Evolutionary conservation across 2,888 invertebrate genomes (phyloP).

Genomic region (Ormyrus pomaceus): DNA sequence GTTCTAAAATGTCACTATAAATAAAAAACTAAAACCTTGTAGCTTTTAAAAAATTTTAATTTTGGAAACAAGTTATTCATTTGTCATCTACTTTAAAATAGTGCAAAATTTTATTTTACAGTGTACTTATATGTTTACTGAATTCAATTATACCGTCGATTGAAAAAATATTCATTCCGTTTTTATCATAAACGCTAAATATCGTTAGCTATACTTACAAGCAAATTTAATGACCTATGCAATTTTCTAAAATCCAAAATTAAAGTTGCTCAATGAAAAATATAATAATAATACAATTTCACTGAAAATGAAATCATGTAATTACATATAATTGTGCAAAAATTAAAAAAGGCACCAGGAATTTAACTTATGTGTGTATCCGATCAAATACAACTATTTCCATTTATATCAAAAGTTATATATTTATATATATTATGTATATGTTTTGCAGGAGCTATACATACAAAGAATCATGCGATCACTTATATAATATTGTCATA

Average conservation of each 20-base stretch:
- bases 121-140: slow-evolving; percentile 24
- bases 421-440: slow-evolving; percentile 30
- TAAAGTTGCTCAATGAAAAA: neutral
- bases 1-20: too few relatives aligned
- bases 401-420: slow-evolving; percentile 55
- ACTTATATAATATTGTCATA: slow-evolving; percentile 46
- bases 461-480: slow-evolving; percentile 46
- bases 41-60: slow-evolving; percentile 26
- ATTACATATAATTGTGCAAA: slow-evolving; percentile 43
- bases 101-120: slow-evolving; percentile 48
- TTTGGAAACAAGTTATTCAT: slow-evolving; percentile 27
- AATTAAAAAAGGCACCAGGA: slow-evolving; percentile 56
- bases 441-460: slow-evolving; percentile 40
- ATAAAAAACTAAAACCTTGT: neutral
- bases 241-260: slow-evolving; percentile 17
- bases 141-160: slow-evolving; percentile 33
- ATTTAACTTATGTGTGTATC: slow-evolving; percentile 53
- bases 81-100: slow-evolving; percentile 38
- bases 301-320: slow-evolving; percentile 31
- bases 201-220: slow-evolving; percentile 11
- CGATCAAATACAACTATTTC: slow-evolving; percentile 49
- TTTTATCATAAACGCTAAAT: slow-evolving; percentile 28
- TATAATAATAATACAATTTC: slow-evolving; percentile 10
- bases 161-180: slow-evolving; percentile 38
- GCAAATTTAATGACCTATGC: slow-evolving; percentile 24